Base-by-base conservation (phyloP, 2,888 invertebrate genomes). In the Melitaea athalia region DNA sequence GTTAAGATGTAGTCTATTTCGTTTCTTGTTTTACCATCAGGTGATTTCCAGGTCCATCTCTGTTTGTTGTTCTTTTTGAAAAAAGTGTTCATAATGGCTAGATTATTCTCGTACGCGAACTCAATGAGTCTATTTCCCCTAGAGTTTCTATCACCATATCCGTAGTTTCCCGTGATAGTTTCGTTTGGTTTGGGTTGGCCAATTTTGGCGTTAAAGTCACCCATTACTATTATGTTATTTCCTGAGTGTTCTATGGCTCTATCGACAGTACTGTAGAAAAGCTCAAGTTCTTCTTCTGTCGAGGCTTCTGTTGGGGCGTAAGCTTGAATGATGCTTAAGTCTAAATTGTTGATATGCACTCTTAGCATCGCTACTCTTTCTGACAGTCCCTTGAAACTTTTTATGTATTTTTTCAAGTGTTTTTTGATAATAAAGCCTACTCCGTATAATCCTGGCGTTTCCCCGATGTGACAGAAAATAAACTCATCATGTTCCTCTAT, bases 341-440 rank as follows among this genome's bases (percentile, higher is more conserved):
- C n/a, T n/a, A n/a, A 38, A 5, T 60, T 60, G 1, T 65, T 53
- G 24, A 59, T 63, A 17, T 33, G 50, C 33, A 74, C 38, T 66
- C 52, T 71, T 50, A 74, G 43, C 14, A 72, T 57, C 49, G 73
- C 63, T 24, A 71, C 68, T 50, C 68, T 14, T 45, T 71, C 65
- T 24, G 68, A 65, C 15, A 71, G 24, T 1, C 71, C 65, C 5
- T 5, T n/a, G 17, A 65, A 65, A 8, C 59, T 57, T 31, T 59
- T 38, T 6, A 71, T 68, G 10, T 55, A 63, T 6, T 59, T 52
- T 62, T 67, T 70, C 4, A 60, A 14, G 8, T 55, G 3, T 50
- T 61, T 70, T 42, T 67, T 61, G 31, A 67, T 42, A 14, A 69
- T 15, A 12, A 66, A 69, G 8, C 69, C 66, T 1, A 69, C 69